Conservation (phyloP, 2,113 vertebrate genomes). For the Pseudorhombus dupliciocellatus region DNA sequence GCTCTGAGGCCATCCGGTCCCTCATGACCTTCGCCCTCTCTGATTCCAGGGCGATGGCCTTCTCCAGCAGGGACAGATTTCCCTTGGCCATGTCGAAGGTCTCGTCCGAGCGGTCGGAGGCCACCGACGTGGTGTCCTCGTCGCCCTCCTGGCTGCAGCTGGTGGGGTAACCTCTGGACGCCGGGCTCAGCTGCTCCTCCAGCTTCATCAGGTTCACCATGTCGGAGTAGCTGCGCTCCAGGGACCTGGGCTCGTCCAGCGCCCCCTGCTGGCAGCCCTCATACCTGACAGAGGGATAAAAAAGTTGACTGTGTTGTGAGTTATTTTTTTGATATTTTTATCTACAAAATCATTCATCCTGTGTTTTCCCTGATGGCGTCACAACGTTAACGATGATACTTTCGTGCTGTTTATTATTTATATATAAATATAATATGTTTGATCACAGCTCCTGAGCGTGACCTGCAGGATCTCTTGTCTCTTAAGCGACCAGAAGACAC, state of each 20-base stretch:
- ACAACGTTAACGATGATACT: too few species aligned
- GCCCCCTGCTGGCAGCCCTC: constrained; percentile 78
- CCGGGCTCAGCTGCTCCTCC: constrained; percentile 95
- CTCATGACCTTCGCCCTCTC: constrained; percentile 97
- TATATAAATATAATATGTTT: too few species aligned
- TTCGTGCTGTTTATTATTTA: too few species aligned
- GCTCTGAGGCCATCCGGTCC: constrained; percentile 91
- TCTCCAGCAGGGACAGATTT: constrained; percentile 97
- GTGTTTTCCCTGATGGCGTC: neutral
- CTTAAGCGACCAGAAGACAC: neutral
- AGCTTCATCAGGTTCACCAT: constrained; percentile 97
- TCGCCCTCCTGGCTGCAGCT: constrained; percentile 87
- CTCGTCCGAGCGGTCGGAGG: constrained; percentile 96
- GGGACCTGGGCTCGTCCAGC: constrained; percentile 81
- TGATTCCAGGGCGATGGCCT: constrained; percentile 97
- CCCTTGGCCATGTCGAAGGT: constrained; percentile 99
- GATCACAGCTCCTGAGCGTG: too few species aligned
- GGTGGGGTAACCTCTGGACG: constrained; percentile 85
- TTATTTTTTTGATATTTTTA: too few species aligned
- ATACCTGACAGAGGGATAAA: constrained; percentile 38
- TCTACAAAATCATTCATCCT: too few species aligned
- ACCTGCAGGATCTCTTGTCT: too few species aligned
- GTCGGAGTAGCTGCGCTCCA: constrained; percentile 94
- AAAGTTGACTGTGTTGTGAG: neutral
- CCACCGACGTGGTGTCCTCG: constrained; percentile 94